Conservation (phyloP, 2,888 invertebrate genomes). For the Drosophila limbata region DNA sequence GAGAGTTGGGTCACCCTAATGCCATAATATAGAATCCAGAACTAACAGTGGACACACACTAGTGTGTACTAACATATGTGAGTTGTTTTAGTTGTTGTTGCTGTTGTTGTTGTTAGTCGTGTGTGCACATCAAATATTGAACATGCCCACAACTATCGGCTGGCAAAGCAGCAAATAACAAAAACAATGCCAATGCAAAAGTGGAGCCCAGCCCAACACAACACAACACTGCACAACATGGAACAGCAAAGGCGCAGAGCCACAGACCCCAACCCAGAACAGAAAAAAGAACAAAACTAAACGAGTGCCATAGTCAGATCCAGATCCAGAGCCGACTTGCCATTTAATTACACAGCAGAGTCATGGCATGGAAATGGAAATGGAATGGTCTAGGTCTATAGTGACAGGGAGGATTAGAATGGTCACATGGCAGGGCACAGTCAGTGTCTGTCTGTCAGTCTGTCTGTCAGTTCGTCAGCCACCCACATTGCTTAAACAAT, state of each 20-base stretch:
- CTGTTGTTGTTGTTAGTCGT: conserved; percentile 4
- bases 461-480: conserved; percentile 14
- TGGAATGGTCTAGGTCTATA: conserved; percentile 24
- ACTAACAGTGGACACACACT: conserved; percentile 16
- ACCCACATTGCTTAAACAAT: conserved; percentile 59
- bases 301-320: conserved; percentile 4
- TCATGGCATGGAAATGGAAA: conserved; percentile 15
- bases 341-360: conserved; percentile 60
- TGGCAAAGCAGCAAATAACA: conserved; percentile 33
- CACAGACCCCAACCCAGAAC: conserved; percentile 15
- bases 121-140: conserved; percentile 74
- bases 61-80: background rate
- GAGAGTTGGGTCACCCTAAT: conserved; percentile 53
- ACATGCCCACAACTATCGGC: conserved; percentile 75
- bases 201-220: conserved; percentile 45
- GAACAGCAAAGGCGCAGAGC: conserved; percentile 13
- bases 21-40: conserved; percentile 19
- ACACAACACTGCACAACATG: background rate
- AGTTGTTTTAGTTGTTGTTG: background rate
- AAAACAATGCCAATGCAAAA: conserved; percentile 48
- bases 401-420: conserved; percentile 48
- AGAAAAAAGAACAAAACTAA: conserved; percentile 4
- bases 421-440: conserved; percentile 25
- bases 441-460: conserved; percentile 5
- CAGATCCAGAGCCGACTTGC: conserved; percentile 24